A percentile compares a stretch with the other conserved stretches of the same genome.
phyloP scores from a whole-genome alignment of 2,888 invertebrate genomes.

The Cactoblastis cactorum region DNA sequence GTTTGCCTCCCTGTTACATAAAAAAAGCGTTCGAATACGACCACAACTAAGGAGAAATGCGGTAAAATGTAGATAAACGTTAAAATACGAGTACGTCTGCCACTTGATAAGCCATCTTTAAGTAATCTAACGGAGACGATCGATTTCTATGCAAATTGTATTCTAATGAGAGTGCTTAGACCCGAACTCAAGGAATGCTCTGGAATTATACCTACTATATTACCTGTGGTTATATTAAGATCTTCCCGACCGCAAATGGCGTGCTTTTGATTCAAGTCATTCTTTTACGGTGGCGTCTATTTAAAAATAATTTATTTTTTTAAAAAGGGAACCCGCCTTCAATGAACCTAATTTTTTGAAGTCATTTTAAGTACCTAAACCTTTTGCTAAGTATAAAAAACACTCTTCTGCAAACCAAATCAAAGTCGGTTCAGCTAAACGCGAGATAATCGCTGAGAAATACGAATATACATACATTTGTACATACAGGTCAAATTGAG shows the following conservation, averaged over 20 bases:
- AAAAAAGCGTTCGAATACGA: no score
- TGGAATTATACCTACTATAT: no score
- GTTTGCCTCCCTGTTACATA: no score
- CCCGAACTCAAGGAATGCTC: background rate
- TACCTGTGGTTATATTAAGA: background rate
- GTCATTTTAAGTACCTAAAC: no score
- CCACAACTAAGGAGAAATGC: no score
- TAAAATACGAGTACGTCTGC: background rate
- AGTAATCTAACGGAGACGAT: background rate
- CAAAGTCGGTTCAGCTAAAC: no score
- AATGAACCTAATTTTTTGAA: no score
- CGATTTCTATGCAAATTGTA: conserved; percentile 6
- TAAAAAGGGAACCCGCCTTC: background rate
- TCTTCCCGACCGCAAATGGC: background rate
- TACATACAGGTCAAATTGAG: no score
- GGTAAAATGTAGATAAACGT: background rate
- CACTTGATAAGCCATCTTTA: background rate
- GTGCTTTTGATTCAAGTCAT: background rate
- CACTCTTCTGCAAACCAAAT: no score
- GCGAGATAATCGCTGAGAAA: no score
- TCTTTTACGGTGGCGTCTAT: background rate
- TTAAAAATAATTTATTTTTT: background rate
- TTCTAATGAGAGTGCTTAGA: background rate
- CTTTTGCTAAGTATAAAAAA: no score
- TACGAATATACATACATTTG: no score